A percentile compares a stretch with the other conserved stretches of the same genome.
Conservation (phyloP, 2,797 vertebrate genomes). For the Peromyscus attwateri region DNA sequence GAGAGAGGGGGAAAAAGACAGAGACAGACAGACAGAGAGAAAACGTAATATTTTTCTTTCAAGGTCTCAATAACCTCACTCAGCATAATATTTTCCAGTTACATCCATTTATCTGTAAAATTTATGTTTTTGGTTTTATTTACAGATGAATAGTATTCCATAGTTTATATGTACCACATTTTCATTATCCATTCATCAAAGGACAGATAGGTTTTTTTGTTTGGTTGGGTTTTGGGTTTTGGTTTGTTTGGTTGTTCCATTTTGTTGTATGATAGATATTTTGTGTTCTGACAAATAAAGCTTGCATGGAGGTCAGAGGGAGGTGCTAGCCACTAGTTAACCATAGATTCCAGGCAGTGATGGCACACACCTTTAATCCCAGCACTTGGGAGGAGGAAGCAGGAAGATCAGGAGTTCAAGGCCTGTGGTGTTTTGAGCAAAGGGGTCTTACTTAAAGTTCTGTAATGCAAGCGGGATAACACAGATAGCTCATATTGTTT, state of each 20-base stretch:
- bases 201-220: background rate
- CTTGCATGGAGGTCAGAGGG: no score
- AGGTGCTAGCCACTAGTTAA: no score
- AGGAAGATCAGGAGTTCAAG: no score
- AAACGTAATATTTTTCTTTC: background rate
- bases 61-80: no score
- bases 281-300: no score
- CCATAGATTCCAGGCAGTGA: no score
- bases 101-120: background rate
- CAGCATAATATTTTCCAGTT: background rate
- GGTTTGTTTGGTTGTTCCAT: background rate
- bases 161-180: background rate
- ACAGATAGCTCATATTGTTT: background rate
- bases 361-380: no score
- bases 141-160: background rate
- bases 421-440: background rate
- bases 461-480: background rate
- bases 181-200: background rate
- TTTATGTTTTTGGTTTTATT: background rate
- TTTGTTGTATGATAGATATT: no score
- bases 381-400: no score
- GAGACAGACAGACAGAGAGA: background rate
- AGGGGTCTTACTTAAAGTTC: background rate
- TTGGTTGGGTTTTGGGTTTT: background rate
- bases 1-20: no score